A percentile compares a stretch with the other conserved stretches of the same genome.
phyloP scores from a whole-genome alignment of 1,140 invertebrate species.

The Bombyx mori region ASM3026992v2 NC_085108.1:3157501-3158000 shows the following conservation, averaged over 20 bases:
- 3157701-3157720: constrained; percentile 51
- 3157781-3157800: constrained; percentile 52
- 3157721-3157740: constrained; percentile 44
- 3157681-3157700: too few species aligned
- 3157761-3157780: constrained; percentile 49
- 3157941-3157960: constrained; percentile 24
- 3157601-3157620: too few species aligned
- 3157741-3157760: constrained; percentile 43
- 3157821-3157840: constrained; percentile 29
- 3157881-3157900: constrained; percentile 22
- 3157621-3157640: too few species aligned
- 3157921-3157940: constrained; percentile 24
- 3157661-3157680: too few species aligned
- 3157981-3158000: constrained; percentile 15
- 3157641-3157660: too few species aligned
- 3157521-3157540: too few species aligned
- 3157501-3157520: too few species aligned
- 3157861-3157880: constrained; percentile 32
- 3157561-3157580: too few species aligned
- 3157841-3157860: constrained; percentile 32
- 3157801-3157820: constrained; percentile 32
- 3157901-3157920: constrained; percentile 20
- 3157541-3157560: too few species aligned
- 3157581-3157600: too few species aligned
- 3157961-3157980: constrained; percentile 33